Conservation (phyloP, 2,113 vertebrate genomes). For the Steatornis caripensis region DNA sequence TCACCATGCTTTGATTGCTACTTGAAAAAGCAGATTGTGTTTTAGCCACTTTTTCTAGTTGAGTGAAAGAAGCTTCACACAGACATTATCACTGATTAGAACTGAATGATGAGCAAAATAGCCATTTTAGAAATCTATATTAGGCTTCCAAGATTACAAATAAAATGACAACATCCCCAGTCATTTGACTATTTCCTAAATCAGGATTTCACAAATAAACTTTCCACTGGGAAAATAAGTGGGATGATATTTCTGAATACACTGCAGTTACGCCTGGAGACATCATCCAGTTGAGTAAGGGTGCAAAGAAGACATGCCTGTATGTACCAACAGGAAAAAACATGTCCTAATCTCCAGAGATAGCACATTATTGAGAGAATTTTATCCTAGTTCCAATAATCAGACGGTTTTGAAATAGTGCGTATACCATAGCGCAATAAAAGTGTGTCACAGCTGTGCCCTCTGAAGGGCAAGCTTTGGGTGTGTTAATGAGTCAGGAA, state of each 20-base stretch:
- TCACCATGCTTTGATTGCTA: neutral
- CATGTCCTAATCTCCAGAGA: neutral
- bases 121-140: neutral
- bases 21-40: neutral
- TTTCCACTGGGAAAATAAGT: neutral
- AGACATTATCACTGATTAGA: neutral
- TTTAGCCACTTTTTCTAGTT: neutral
- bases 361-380: neutral
- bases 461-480: neutral
- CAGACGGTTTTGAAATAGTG: neutral
- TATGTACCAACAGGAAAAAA: neutral
- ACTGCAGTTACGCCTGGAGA: neutral
- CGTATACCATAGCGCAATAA: neutral
- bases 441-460: neutral
- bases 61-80: neutral
- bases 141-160: neutral
- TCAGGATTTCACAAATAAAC: neutral
- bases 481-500: neutral
- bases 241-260: neutral
- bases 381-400: neutral
- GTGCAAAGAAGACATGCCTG: neutral
- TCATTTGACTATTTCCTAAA: neutral
- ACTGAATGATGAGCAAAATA: neutral
- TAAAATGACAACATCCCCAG: neutral
- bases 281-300: neutral